These are phyloP conservation scores for Merluccius polli DNA, from an alignment of 2,797 vertebrate genomes.

Conservation along the genomic window DNA sequence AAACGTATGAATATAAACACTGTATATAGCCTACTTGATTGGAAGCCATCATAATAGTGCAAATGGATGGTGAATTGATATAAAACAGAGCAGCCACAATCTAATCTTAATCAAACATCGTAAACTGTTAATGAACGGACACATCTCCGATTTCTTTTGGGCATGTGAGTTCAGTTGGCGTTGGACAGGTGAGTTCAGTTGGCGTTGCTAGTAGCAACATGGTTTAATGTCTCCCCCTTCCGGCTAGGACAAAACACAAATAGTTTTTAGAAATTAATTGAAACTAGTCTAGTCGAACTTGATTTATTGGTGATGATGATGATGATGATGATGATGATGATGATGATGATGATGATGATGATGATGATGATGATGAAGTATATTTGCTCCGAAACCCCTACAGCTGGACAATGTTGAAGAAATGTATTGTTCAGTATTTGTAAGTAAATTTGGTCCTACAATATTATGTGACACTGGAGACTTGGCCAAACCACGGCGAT, in stretches of 20 bases:
- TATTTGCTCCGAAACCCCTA: no score
- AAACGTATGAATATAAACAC: background rate
- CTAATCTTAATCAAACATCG: background rate
- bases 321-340: no score
- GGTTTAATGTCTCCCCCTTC: constrained; percentile 42
- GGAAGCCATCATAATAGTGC: background rate
- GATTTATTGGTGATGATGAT: background rate
- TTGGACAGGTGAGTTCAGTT: background rate
- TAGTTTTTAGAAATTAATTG: no score
- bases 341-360: no score
- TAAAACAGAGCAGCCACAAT: background rate
- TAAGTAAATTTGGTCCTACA: no score
- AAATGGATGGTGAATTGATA: background rate
- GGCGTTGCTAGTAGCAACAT: background rate
- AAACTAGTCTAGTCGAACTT: background rate
- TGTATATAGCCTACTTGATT: background rate
- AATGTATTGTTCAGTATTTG: no score
- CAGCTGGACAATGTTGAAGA: no score
- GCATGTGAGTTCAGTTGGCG: background rate
- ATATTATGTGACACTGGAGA: no score
- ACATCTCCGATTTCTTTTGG: background rate
- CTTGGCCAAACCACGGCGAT: no score
- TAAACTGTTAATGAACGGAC: background rate
- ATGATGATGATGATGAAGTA: no score
- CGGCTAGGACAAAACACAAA: constrained; percentile 19